Evolutionary conservation across 2,888 invertebrate species (phyloP), one percentile per base, ranked within the genome.

Genomic region (Gryllus longicercus): DNA sequence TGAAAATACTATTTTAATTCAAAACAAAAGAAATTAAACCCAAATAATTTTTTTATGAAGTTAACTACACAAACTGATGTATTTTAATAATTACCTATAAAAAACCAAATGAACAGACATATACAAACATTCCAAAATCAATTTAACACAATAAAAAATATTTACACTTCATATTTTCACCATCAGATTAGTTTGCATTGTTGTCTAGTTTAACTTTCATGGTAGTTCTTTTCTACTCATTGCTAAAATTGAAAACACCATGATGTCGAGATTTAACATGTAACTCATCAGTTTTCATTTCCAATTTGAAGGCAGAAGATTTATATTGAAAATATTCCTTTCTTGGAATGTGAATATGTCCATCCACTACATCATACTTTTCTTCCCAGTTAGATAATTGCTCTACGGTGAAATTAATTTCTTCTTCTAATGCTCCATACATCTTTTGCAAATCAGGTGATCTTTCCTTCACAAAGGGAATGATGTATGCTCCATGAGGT

Each of bases 211-310:
- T 74, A 21, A n/a, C 74, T 8, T 21, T 74, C 74, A 18, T 14
- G 23, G 23, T 38, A 75, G 18, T 25, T 14, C 12, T 38, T 18
- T 2, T 2, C 25, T 18, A 25, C 76, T 25, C n/a, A n/a, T 25
- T 14, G 38, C n/a, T 14, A 18, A 38, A 25, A 25, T 76, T n/a
- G 18, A 38, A 38, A 38, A 76, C 76, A 50, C 76, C 76, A 18
- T 23, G 76, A 49, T 21, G 25, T n/a, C 38, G 21, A 76, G 25
- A n/a, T 38, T 38, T 38, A 5, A 63, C 63, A 18, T 50, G 51
- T 50, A 78, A 18, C 25, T 50, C 51, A 78, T 78, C 78, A 5
- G 78, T 78, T 16, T 25, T 25, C 18, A 50, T 14, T 51, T 78
- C 78, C 23, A 78, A 21, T 16, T 78, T 50, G 10, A 50, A 78